phyloP scores from a whole-genome alignment of 2,113 vertebrate species.

The Balaeniceps rex region DNA sequence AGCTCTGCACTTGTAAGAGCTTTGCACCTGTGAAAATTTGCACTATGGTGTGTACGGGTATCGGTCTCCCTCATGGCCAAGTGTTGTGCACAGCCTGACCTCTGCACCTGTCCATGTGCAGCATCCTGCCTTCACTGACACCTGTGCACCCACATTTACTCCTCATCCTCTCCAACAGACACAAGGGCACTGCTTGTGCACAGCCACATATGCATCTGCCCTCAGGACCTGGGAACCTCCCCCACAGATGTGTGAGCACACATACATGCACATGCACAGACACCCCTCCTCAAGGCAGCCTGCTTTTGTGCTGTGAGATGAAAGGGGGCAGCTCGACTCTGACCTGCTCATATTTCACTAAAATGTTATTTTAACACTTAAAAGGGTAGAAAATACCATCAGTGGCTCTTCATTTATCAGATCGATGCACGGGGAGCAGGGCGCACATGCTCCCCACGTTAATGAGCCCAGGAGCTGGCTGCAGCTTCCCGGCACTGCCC shows the following conservation, averaged over 20 bases:
- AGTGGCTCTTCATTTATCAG: constrained; percentile 21
- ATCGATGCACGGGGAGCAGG: constrained; percentile 7
- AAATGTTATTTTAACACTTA: constrained; percentile 74
- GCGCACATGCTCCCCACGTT: not conserved
- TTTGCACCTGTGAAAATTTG: not conserved
- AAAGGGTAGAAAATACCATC: constrained; percentile 70
- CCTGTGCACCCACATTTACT: not conserved
- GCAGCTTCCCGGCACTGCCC: not conserved
- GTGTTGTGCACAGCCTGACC: rapidly evolving
- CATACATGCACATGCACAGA: rapidly evolving
- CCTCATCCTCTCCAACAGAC: not conserved
- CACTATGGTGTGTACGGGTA: not conserved
- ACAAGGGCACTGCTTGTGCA: rapidly evolving
- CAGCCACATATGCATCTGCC: not conserved
- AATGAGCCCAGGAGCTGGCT: not conserved
- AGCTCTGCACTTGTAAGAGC: not conserved
- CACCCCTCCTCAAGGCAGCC: not conserved
- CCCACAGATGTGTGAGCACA: not conserved
- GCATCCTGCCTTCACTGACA: not conserved
- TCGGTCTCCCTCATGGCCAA: not conserved
- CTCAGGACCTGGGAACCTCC: not conserved
- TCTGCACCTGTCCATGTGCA: not conserved
- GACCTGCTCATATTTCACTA: constrained; percentile 71
- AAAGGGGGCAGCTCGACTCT: constrained; percentile 43
- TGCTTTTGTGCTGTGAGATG: constrained; percentile 18